Percentiles rank a stretch among this genome's conserved stretches.
Conservation (phyloP, 2,113 vertebrate genomes). For the Antechinus flavipes region DNA sequence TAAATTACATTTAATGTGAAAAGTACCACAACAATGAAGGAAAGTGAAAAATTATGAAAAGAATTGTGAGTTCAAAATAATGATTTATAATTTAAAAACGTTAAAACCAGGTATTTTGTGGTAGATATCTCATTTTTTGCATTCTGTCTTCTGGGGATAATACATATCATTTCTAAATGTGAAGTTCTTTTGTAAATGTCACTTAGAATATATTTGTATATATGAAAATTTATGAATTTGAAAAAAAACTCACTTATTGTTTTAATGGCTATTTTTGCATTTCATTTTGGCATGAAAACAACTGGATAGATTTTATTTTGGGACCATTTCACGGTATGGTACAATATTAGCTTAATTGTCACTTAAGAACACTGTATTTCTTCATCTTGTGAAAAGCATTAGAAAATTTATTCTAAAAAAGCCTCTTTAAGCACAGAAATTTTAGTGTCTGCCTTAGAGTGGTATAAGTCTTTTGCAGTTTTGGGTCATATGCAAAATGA, state of each 20-base stretch:
- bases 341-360: conserved; percentile 46
- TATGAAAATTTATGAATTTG: conserved; percentile 43
- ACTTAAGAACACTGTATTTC: conserved; percentile 3
- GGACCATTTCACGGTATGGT: conserved; percentile 24
- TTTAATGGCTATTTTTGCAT: conserved; percentile 44
- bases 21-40: conserved; percentile 21
- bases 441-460: conserved; percentile 34
- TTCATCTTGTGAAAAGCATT: conserved; percentile 50
- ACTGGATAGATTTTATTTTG: conserved; percentile 25
- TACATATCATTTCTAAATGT: conserved; percentile 26
- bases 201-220: conserved; percentile 36
- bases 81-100: neutral
- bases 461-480: conserved; percentile 19
- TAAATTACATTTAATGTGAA: conserved; percentile 46
- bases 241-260: conserved; percentile 8
- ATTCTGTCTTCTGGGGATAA: neutral
- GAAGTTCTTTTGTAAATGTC: conserved; percentile 42
- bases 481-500: conserved; percentile 49
- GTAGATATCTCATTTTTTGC: neutral
- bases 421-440: conserved; percentile 25
- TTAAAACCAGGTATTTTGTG: neutral
- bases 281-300: conserved; percentile 34
- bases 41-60: conserved; percentile 45
- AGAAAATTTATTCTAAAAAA: neutral
- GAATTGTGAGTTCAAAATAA: conserved; percentile 44